phyloP scores from a whole-genome alignment of 2,797 vertebrate species.

The Mionectes olivaceus region DNA sequence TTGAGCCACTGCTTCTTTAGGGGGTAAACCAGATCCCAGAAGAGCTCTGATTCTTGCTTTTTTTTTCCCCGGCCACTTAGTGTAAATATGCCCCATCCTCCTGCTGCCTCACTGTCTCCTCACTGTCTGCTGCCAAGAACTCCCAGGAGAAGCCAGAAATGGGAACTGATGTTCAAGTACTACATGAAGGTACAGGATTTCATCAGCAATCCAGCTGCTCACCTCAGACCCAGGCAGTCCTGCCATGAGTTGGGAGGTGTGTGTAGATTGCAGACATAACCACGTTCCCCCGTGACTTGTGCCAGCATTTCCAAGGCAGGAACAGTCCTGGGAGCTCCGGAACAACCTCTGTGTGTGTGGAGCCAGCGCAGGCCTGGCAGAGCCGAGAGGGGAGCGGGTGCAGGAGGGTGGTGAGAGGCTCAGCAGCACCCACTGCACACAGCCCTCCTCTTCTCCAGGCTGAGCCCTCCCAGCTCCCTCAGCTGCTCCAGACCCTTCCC shows the following conservation, averaged over 20 bases:
- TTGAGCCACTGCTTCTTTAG: not conserved
- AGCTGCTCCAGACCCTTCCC: rapidly evolving
- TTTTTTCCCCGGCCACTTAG: not conserved
- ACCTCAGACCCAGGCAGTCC: not conserved
- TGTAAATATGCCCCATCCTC: not conserved
- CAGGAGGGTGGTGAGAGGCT: not conserved
- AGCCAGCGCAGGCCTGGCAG: not conserved
- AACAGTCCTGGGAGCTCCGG: not conserved
- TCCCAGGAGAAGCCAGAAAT: not conserved
- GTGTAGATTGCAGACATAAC: not conserved
- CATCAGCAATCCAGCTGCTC: not conserved
- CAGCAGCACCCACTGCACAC: not conserved
- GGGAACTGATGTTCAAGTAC: not conserved
- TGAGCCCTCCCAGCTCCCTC: not conserved
- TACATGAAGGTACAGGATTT: not conserved
- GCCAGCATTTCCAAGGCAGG: not conserved
- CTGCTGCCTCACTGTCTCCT: not conserved
- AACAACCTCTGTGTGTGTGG: not conserved
- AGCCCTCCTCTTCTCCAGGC: not conserved
- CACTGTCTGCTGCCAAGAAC: not conserved
- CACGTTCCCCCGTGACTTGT: not conserved
- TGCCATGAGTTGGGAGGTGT: not conserved
- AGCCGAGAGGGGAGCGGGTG: not conserved
- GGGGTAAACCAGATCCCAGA: not conserved
- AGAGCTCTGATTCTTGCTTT: not conserved